Evolutionary conservation across 2,797 vertebrate species (phyloP), one percentile per base, ranked within the genome.

Genomic region (Onychomys arenicola): DNA sequence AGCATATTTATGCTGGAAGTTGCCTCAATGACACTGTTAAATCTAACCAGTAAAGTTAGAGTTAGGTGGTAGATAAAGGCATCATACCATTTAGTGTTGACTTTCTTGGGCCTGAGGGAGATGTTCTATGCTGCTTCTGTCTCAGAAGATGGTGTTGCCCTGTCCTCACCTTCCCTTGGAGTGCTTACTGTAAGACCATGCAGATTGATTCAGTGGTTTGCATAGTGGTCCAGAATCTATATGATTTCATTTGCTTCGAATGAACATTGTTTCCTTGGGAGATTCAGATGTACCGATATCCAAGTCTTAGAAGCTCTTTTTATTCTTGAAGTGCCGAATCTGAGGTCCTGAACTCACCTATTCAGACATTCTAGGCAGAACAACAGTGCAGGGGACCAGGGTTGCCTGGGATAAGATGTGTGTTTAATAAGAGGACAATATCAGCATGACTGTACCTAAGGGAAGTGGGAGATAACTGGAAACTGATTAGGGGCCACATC

Each of bases 401-500:
- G 40, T 67, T 34, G 21, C 37, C 43, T 46, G 25, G 57, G 67
- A 87, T 71, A 90, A 88, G 49, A 88, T 49, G 0, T 43, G 2
- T 89, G 40, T 89, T 80, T 71, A 89, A 95, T 67, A 25, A 82
- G 80, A 82, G 46, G 37, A 37, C 46, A 85, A 85, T 67, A 85
- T 59, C 52, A 59, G 6, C 65, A 37, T 93, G 34, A 69, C 46
- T 91, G 40, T 1, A 11, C 27, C 67, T 73, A 27, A 77, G 7
- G 96, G 25, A 88, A 23, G 6, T 75, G n/a, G 40, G 14, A 86
- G 75, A 75, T 29, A 13, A 57, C 29, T 19, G 87, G 63, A 85
- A 67, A 93, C 85, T 69, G 52, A 69, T 43, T 12, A 77, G 37
- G 25, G 32, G 5, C 73, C 25, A 29, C 55, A 90, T 69, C 14